These are phyloP conservation scores for Xylocopa sonorina DNA, from an alignment of 1,140 invertebrate species.

Conservation along the genomic window DNA sequence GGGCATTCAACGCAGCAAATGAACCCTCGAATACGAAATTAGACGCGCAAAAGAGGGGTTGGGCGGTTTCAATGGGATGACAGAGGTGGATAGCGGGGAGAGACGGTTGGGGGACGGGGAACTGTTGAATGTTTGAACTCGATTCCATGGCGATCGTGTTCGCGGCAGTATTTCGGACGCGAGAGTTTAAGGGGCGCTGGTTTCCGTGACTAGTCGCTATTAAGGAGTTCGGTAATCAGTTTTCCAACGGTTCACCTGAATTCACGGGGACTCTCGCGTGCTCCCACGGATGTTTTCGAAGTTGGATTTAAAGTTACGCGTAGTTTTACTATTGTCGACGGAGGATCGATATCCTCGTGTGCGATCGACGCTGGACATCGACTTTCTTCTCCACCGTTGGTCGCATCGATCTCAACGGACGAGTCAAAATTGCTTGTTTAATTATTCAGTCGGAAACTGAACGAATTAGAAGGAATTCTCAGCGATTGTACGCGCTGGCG, in stretches of 20 bases:
- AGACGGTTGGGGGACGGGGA: no score
- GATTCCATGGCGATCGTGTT: slow-evolving; percentile 1
- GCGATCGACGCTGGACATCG: no score
- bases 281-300: not conserved
- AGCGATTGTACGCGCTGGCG: no score
- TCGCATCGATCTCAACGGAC: no score
- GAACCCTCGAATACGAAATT: slow-evolving; percentile 39
- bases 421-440: no score
- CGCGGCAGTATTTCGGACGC: not conserved
- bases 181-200: not conserved
- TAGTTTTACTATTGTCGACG: no score
- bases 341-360: no score
- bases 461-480: no score
- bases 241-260: not conserved
- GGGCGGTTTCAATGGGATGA: not conserved
- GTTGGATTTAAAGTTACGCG: not conserved
- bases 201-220: not conserved
- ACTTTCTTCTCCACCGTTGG: no score
- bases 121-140: slow-evolving; percentile 19
- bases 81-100: not conserved
- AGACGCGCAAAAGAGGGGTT: not conserved
- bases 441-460: no score
- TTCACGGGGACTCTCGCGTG: not conserved
- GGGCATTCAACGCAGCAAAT: slow-evolving; percentile 26
- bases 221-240: slow-evolving; percentile 1